These are phyloP conservation scores for Cryptotis parvus DNA, from an alignment of 2,113 vertebrate genomes.

Conservation along the genomic window DNA sequence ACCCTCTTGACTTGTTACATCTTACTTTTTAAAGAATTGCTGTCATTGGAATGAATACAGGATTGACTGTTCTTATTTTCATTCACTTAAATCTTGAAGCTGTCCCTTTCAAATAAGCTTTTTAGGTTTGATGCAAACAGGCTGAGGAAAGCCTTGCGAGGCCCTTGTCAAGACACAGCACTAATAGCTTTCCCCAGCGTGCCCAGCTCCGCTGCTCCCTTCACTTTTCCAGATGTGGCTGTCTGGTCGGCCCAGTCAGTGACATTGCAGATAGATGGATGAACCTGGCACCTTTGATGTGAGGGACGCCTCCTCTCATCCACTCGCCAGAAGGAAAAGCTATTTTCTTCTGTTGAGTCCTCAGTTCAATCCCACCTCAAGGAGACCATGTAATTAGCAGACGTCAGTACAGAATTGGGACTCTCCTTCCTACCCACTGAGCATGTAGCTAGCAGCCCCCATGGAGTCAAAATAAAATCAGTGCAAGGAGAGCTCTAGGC, in stretches of 20 bases:
- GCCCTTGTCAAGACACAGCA: constrained; percentile 75
- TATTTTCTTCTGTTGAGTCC: constrained; percentile 66
- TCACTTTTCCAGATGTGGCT: constrained; percentile 86
- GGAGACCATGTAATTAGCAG: constrained; percentile 38
- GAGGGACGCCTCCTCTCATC: constrained; percentile 62
- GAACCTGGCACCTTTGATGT: constrained; percentile 78
- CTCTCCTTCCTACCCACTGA: background rate
- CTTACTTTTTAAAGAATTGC: background rate
- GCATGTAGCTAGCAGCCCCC: background rate
- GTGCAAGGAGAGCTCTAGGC: background rate
- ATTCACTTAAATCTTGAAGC: background rate
- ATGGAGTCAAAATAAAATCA: background rate
- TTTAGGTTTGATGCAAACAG: constrained; percentile 61
- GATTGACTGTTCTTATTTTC: background rate
- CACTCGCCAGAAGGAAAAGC: constrained; percentile 80
- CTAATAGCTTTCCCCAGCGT: constrained; percentile 68
- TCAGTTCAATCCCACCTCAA: constrained; percentile 49
- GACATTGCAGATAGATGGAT: constrained; percentile 81
- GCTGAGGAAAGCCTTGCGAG: constrained; percentile 31
- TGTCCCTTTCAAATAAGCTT: constrained; percentile 51
- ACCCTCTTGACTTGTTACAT: background rate
- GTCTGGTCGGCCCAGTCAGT: constrained; percentile 73
- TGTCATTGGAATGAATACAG: accelerated
- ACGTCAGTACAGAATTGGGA: background rate
- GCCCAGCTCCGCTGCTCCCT: constrained; percentile 56